Evolutionary conservation across 2,888 invertebrate genomes (phyloP).

Genomic region (Netelia melanura): DNA sequence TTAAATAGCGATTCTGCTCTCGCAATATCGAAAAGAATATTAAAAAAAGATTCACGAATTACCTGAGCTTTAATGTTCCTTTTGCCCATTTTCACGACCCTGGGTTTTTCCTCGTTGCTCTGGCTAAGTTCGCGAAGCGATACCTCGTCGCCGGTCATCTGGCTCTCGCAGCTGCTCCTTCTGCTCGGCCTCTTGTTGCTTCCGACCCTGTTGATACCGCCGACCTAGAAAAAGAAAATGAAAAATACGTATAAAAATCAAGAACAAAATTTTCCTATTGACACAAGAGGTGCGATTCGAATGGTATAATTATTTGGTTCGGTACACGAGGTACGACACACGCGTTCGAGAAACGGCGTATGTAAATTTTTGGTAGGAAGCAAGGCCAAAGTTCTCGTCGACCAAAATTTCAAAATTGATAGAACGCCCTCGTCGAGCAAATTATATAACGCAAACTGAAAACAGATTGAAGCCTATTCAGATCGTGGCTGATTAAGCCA

Average conservation of each 20-base stretch:
- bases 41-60: constrained; percentile 25
- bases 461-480: constrained; percentile 49
- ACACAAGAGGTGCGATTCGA: not conserved
- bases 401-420: no score
- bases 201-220: constrained; percentile 79
- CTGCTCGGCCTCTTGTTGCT: constrained; percentile 83
- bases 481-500: constrained; percentile 52
- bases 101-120: constrained; percentile 85
- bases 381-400: not conserved
- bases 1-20: no score
- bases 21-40: not conserved
- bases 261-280: no score
- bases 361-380: not conserved
- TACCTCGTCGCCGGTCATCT: constrained; percentile 83
- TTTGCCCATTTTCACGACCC: constrained; percentile 91
- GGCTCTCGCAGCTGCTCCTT: constrained; percentile 86
- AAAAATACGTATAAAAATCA: constrained; percentile 9
- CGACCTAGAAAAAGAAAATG: constrained; percentile 75
- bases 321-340: not conserved
- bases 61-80: constrained; percentile 94
- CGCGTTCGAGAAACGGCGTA: not conserved
- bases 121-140: constrained; percentile 84
- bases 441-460: constrained; percentile 21
- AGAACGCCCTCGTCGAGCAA: not conserved
- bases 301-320: not conserved